Base-by-base conservation (phyloP, 2,797 vertebrate genomes). In the Epinephelus awoara region DNA sequence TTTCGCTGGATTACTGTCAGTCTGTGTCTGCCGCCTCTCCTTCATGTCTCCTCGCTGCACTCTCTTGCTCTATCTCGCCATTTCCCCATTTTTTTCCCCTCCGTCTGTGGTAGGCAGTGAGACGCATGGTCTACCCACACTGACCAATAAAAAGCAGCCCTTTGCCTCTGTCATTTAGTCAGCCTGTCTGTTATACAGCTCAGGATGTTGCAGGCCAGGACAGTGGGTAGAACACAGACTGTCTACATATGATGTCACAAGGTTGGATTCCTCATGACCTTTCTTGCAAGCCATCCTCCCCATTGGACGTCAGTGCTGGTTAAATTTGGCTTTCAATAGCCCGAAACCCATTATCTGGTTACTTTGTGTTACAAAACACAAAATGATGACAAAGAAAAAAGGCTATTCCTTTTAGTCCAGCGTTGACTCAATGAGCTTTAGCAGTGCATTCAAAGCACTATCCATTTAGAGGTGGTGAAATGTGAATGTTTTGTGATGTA, bases 51-150 rank as follows among this genome's bases (percentile, higher is more conserved):
- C 59, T 40, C 47, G 4, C 55, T 29, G 42, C 42, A 67, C 49
- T 47, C 57, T 55, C 23, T 21, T 19, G 40, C 72, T 77, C 66
- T 21, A 56, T 69, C 63, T 72, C 47, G 4, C 59, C 46, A 38
- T 77, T 74, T 75, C 75, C 62, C 55, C 38, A 21, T 64, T 46
- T 66, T 15, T 38, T 8, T 12, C n/a, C 12, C 40, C 65, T 74
- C 76, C 51, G 29, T 72, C 85, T 91, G 92, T 67, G 91, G 92
- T 82, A 54, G 65, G 69, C 85, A 91, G 81, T 84, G 85, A 91
- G 88, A 92, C 89, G 40, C 88, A 90, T 74, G 89, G 91, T 92
- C 91, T 92, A 21, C 73, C 91, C 93, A 76, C 92, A 91, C 72
- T 69, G 79, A 88, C 90, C 89, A 83, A 57, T 82, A 77, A 87